Percentiles rank a stretch among this genome's conserved stretches.
Evolutionary conservation across 2,113 vertebrate genomes (phyloP).

Genomic region (Laterallus jamaicensis): DNA sequence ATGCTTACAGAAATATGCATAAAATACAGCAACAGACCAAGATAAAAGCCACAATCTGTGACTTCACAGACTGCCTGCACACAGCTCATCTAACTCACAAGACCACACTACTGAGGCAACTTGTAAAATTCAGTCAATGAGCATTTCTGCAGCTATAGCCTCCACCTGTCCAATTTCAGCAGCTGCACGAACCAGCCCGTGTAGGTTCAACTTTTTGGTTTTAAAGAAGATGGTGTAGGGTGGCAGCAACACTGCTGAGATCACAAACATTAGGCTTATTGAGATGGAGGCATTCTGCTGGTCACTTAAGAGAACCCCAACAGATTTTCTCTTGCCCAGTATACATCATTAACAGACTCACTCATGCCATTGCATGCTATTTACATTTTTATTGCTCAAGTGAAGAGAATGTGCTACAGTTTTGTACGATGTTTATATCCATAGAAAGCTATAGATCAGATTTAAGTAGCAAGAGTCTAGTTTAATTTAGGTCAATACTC

Average conservation of each 20-base stretch:
- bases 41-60: accelerated
- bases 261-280: not conserved
- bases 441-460: not conserved
- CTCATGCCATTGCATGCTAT: not conserved
- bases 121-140: not conserved
- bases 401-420: not conserved
- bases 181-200: not conserved
- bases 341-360: not conserved
- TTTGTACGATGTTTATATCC: not conserved
- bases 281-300: not conserved
- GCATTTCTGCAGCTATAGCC: not conserved
- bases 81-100: not conserved
- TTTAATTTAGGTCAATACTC: constrained; percentile 17
- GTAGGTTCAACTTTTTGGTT: not conserved
- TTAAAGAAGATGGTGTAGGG: accelerated
- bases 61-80: not conserved
- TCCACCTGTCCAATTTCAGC: not conserved
- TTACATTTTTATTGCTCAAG: not conserved
- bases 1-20: not conserved
- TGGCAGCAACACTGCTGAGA: not conserved
- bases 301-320: not conserved
- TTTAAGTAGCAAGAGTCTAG: not conserved
- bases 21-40: not conserved
- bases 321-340: not conserved
- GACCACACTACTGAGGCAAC: not conserved